These are phyloP conservation scores for Aphelocoma californica DNA, from an alignment of 2,797 vertebrate genomes.

Conservation along the genomic window DNA sequence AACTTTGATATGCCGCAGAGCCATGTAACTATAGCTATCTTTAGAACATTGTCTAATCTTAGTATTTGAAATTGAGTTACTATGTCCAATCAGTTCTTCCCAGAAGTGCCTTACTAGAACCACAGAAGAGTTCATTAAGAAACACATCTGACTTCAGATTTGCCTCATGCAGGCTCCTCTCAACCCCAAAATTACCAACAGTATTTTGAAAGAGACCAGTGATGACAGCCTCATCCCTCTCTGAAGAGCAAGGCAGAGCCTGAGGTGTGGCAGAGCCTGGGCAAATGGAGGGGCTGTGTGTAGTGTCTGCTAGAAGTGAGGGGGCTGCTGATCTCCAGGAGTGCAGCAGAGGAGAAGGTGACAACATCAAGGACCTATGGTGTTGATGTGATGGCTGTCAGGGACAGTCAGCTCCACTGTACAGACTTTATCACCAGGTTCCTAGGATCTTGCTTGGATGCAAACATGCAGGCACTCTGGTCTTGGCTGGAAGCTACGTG, in stretches of 20 bases:
- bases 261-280: background rate
- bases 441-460: background rate
- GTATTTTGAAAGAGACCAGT: background rate
- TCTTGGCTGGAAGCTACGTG: background rate
- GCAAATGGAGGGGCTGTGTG: fast-evolving
- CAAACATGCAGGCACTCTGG: background rate
- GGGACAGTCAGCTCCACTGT: background rate
- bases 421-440: background rate
- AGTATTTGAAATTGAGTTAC: constrained; percentile 52
- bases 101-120: constrained; percentile 31
- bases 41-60: constrained; percentile 51
- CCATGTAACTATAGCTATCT: constrained; percentile 30
- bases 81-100: constrained; percentile 33
- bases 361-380: fast-evolving
- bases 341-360: background rate
- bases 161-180: background rate
- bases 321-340: background rate
- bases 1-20: constrained; percentile 45
- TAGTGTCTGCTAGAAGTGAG: fast-evolving
- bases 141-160: background rate
- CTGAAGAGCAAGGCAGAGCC: background rate
- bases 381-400: fast-evolving
- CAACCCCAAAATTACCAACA: background rate
- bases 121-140: background rate
- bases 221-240: background rate